Base-by-base conservation (phyloP, 2,797 vertebrate genomes). In the Champsocephalus gunnari region DNA sequence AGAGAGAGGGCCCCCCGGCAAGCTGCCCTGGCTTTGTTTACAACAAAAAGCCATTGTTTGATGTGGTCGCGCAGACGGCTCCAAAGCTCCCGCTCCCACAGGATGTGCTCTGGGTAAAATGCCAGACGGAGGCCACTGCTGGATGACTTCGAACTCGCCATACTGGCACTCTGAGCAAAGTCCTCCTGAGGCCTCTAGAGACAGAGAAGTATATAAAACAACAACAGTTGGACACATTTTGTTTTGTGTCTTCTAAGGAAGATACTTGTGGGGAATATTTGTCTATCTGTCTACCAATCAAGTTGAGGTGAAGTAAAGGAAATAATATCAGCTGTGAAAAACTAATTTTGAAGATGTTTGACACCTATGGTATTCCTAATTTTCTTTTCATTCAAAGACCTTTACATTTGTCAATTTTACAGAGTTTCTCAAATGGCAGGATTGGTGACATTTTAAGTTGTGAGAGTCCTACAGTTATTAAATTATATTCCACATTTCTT, bases 41-140 rank as follows among this genome's bases (percentile, higher is more conserved):
- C 93, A 94, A 94, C 94, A 95, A 92, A 95, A 95, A 95, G 91
- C 93, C 92, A 95, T 95, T 95, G 95, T 95, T 95, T 95, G 93
- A 95, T 95, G 95, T 95, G 95, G 93, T 91, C 83, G 85, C 69
- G 72, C 91, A 92, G 89, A 91, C 90, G 89, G 91, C 89, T 92
- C 92, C 89, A 94, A 93, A 94, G 89, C 93, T 93, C 89, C 89
- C 71, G 71, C 94, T 95, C 93, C 93, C 94, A 95, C 93, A 95
- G 94, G 94, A 95, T 94, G 94, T 93, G 88, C 93, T 93, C 90
- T 89, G 92, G 94, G 93, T 94, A 89, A 91, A 93, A 94, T 93
- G 94, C 92, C 93, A 94, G 93, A 94, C 93, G 85, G 91, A 92
- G 91, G 89, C 90, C 86, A 86, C 86, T 93, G 89, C 92, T 91